Conservation (phyloP, 2,113 vertebrate genomes). For the Paedocypris sp. region DNA sequence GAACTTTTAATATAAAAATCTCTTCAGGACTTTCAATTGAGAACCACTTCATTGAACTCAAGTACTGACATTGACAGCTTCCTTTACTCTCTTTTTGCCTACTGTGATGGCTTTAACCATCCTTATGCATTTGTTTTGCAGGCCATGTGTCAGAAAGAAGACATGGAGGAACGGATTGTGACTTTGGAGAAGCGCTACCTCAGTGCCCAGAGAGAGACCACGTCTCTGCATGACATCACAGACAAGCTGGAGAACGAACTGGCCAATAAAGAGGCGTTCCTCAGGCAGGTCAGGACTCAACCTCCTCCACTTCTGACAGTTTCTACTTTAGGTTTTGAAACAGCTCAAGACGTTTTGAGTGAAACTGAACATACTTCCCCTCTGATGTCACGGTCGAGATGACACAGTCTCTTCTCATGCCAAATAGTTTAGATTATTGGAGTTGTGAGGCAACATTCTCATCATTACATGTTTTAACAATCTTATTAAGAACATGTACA, state of each 20-base stretch:
- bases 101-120: background rate
- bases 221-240: conserved; percentile 96
- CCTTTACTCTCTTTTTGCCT: no score
- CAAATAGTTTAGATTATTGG: background rate
- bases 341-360: background rate
- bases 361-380: background rate
- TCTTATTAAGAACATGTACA: no score
- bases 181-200: conserved; percentile 97
- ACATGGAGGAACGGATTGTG: conserved; percentile 98
- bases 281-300: conserved; percentile 74
- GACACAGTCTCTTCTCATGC: background rate
- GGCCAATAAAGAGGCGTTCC: conserved; percentile 95
- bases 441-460: background rate
- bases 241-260: conserved; percentile 96
- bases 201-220: conserved; percentile 94
- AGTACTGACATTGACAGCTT: no score
- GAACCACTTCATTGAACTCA: no score
- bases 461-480: background rate
- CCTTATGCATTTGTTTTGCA: conserved; percentile 38
- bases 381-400: background rate
- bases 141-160: conserved; percentile 98
- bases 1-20: no score
- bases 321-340: no score
- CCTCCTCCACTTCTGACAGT: background rate
- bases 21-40: conserved; percentile 14